phyloP scores from a whole-genome alignment of 2,113 vertebrate species.

The Carassius auratus region DNA sequence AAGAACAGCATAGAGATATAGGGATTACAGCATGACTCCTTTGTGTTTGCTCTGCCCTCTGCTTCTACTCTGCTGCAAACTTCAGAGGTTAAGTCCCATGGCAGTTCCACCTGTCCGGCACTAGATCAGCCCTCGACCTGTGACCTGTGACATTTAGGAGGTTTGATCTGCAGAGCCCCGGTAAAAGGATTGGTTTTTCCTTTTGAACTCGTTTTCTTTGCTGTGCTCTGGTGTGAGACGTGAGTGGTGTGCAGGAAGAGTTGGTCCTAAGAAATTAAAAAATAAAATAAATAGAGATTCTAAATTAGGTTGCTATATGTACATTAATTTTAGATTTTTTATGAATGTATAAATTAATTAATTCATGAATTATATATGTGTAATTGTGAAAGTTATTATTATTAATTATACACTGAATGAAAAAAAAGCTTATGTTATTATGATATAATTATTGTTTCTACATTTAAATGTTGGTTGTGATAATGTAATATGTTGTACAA shows the following conservation, averaged over 20 bases:
- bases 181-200: slow-evolving; percentile 11
- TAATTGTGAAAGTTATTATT: too few relatives aligned
- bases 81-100: slow-evolving; percentile 18
- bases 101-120: slow-evolving; percentile 27
- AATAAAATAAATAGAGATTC: neutral
- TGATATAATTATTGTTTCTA: neutral
- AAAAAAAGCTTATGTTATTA: neutral
- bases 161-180: neutral
- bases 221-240: neutral
- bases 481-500: neutral
- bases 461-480: neutral
- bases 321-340: too few relatives aligned
- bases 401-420: neutral
- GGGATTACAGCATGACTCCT: slow-evolving; percentile 24
- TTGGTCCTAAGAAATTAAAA: neutral
- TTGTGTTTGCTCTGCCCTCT: slow-evolving; percentile 31
- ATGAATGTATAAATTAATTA: too few relatives aligned
- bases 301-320: too few relatives aligned
- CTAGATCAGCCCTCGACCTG: slow-evolving; percentile 19
- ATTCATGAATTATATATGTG: too few relatives aligned
- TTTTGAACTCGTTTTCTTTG: neutral
- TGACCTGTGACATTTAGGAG: slow-evolving; percentile 5
- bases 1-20: slow-evolving; percentile 32
- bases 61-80: slow-evolving; percentile 1
- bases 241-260: neutral